Conservation (phyloP, 1,140 invertebrate species). For the Megalonaias nervosa region DNA sequence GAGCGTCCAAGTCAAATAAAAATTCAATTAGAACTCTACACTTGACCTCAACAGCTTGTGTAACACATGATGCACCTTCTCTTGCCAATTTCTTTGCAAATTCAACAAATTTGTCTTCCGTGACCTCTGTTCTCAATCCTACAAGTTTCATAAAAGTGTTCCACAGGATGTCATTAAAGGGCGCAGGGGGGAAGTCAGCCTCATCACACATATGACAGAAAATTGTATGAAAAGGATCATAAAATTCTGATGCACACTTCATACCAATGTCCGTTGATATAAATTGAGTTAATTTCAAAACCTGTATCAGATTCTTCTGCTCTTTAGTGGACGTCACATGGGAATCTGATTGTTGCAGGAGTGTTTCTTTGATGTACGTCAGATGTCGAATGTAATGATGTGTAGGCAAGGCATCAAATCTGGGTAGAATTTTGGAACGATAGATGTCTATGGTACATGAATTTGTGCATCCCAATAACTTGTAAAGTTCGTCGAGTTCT, state of each 20-base stretch:
- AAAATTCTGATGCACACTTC: slow-evolving; percentile 9
- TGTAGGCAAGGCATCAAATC: not conserved
- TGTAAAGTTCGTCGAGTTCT: not conserved
- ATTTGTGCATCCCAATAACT: not conserved
- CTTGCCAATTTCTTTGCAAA: slow-evolving; percentile 15
- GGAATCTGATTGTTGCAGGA: not conserved
- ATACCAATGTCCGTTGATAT: not conserved
- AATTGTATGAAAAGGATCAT: not conserved
- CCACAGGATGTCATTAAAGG: slow-evolving; percentile 1
- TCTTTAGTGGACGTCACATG: not conserved
- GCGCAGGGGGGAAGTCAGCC: not conserved
- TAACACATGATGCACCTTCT: not conserved
- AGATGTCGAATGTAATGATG: not conserved
- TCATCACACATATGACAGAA: slow-evolving; percentile 9
- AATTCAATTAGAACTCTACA: not conserved
- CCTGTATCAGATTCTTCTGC: not conserved
- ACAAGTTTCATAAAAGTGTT: slow-evolving; percentile 11
- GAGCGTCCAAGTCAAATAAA: not conserved
- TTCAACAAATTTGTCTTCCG: slow-evolving; percentile 7
- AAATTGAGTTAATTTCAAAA: slow-evolving; percentile 1
- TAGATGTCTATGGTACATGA: not conserved
- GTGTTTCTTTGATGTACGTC: not conserved
- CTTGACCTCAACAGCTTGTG: not conserved
- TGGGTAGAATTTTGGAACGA: not conserved
- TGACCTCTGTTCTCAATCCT: slow-evolving; percentile 10